Percentiles rank a stretch among this genome's conserved stretches.
phyloP scores from a whole-genome alignment of 2,797 vertebrate genomes.

The Eulemur albifrons region DNA sequence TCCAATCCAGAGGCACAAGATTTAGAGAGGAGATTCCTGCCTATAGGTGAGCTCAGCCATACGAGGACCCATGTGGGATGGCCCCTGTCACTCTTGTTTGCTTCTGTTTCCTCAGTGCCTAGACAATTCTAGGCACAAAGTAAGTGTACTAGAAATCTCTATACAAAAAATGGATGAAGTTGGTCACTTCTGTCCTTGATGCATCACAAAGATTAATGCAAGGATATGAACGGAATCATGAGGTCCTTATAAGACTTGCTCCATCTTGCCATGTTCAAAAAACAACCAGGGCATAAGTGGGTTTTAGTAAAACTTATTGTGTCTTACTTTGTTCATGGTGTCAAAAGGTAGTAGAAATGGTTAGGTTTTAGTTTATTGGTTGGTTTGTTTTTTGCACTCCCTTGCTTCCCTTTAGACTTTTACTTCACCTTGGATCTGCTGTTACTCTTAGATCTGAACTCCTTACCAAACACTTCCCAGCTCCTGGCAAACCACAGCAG shows the following conservation, averaged over 20 bases:
- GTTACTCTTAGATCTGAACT: background rate
- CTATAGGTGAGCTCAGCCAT: background rate
- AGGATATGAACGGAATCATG: background rate
- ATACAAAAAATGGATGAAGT: background rate
- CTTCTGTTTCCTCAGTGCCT: background rate
- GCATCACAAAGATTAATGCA: background rate
- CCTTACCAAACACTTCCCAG: background rate
- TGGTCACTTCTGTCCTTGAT: background rate
- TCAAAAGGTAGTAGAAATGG: background rate
- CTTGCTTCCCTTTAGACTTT: background rate
- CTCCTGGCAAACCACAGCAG: background rate
- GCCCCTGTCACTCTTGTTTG: background rate
- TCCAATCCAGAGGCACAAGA: background rate
- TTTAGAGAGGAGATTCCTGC: background rate
- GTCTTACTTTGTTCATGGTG: background rate
- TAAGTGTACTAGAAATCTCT: background rate
- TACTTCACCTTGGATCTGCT: background rate
- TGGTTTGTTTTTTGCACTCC: background rate
- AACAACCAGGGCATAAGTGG: background rate
- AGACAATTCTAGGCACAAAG: background rate
- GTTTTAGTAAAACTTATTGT: background rate
- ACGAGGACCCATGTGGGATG: rapidly evolving
- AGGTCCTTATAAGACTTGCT: background rate
- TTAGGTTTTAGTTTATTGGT: background rate
- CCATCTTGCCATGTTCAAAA: background rate